phyloP scores from a whole-genome alignment of 2,113 vertebrate species.

The Melanotaenia duboulayi region DNA sequence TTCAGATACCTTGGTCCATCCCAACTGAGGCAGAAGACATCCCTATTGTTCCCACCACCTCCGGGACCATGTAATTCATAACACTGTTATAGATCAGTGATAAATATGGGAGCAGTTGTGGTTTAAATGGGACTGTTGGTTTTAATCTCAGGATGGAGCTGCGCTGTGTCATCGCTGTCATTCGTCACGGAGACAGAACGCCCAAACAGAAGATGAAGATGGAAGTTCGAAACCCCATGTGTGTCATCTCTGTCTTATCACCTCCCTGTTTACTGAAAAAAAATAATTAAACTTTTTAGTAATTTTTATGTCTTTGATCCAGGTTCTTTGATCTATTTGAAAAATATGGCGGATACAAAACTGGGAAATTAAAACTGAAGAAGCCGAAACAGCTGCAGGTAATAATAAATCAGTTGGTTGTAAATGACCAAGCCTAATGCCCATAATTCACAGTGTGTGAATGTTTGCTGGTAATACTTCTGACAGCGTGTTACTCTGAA shows the following conservation, averaged over 20 bases:
- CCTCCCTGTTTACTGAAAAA: not conserved
- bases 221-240: slow-evolving; percentile 97
- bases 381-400: slow-evolving; percentile 98
- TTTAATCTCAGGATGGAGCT: slow-evolving; percentile 92
- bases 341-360: slow-evolving; percentile 96
- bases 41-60: slow-evolving; percentile 98
- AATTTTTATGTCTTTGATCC: slow-evolving; percentile 9
- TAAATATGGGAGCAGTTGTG: not conserved
- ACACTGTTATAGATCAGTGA: not conserved
- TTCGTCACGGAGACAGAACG: slow-evolving; percentile 95
- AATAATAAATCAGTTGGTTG: not conserved
- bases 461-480: not conserved
- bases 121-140: not conserved
- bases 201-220: slow-evolving; percentile 99
- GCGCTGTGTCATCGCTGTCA: slow-evolving; percentile 96
- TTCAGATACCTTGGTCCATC: slow-evolving; percentile 99
- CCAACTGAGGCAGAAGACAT: slow-evolving; percentile 98
- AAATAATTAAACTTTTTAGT: not conserved
- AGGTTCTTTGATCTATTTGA: slow-evolving; percentile 98
- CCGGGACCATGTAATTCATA: slow-evolving; percentile 96
- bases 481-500: slow-evolving; percentile 8
- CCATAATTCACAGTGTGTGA: slow-evolving; percentile 2
- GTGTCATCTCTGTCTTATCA: slow-evolving; percentile 30
- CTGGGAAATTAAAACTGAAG: slow-evolving; percentile 97
- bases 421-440: not conserved